phyloP scores from a whole-genome alignment of 2,888 invertebrate species.

The Coelopa pilipes region DNA sequence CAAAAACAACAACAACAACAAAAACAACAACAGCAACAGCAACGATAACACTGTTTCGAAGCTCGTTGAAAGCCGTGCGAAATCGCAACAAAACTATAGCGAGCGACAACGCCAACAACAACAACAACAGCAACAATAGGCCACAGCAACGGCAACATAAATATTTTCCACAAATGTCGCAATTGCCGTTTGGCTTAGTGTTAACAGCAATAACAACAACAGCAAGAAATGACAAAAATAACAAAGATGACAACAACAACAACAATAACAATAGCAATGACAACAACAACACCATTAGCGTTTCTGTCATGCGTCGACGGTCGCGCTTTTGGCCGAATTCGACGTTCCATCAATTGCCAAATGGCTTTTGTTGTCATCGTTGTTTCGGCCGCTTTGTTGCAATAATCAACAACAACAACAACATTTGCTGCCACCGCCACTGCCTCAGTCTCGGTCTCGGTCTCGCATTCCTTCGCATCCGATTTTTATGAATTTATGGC shows the following conservation, averaged over 20 bases:
- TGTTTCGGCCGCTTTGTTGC: not conserved
- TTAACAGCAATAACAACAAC: not conserved
- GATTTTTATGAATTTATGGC: not conserved
- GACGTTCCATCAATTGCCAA: too few species aligned
- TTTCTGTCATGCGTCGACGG: too few species aligned
- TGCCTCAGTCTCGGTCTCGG: not conserved
- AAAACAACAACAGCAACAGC: too few species aligned
- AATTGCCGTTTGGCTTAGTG: not conserved
- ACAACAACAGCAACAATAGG: not conserved
- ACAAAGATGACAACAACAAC: too few species aligned
- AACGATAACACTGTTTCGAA: too few species aligned
- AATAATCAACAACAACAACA: not conserved
- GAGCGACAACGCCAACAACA: not conserved
- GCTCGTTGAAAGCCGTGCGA: not conserved
- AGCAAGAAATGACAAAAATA: too few species aligned
- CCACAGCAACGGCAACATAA: too few species aligned
- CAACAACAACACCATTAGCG: too few species aligned
- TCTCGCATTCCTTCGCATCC: not conserved
- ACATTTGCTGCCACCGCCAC: not conserved
- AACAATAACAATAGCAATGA: too few species aligned
- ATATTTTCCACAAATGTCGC: constrained; percentile 2
- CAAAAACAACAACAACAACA: not conserved
- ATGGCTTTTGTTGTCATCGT: too few species aligned
- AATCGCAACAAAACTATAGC: not conserved
- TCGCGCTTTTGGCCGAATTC: not conserved